A percentile compares a stretch with the other conserved stretches of the same genome.
Conservation (phyloP, 2,888 invertebrate genomes). For the Electrophaes corylata region DNA sequence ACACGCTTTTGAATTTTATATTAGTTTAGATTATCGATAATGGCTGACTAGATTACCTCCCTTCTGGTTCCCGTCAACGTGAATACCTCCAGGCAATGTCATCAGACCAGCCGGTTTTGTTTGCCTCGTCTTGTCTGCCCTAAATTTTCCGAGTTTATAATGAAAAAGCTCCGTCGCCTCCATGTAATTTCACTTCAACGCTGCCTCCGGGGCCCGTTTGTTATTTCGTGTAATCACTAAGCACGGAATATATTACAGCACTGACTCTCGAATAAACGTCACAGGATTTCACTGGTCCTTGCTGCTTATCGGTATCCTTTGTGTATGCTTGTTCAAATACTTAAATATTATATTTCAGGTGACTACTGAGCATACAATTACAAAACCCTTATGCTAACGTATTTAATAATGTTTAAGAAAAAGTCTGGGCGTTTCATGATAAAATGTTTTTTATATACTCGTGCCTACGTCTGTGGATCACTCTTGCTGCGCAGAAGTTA, state of each 20-base stretch:
- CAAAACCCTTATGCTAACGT: too few species aligned
- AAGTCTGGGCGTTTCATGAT: too few species aligned
- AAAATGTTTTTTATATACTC: too few species aligned
- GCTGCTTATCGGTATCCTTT: constrained; percentile 32
- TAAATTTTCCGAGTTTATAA: constrained; percentile 77
- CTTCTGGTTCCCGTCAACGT: constrained; percentile 34
- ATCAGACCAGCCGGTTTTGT: constrained; percentile 47
- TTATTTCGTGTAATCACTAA: constrained; percentile 71
- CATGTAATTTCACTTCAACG: constrained; percentile 71
- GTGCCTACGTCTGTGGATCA: too few species aligned
- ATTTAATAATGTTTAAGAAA: too few species aligned
- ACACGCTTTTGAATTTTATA: not conserved
- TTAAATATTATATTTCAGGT: too few species aligned
- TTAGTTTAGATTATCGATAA: constrained; percentile 2
- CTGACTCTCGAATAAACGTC: constrained; percentile 44
- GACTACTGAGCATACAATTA: too few species aligned
- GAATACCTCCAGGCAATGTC: constrained; percentile 41
- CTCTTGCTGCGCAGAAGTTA: not conserved
- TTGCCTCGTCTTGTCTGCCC: constrained; percentile 58
- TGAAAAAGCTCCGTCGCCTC: constrained; percentile 71
- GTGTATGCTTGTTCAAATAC: constrained; percentile 19
- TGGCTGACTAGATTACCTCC: constrained; percentile 15
- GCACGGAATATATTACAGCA: constrained; percentile 60
- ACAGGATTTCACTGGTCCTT: constrained; percentile 29
- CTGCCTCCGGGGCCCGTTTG: constrained; percentile 62